phyloP scores from a whole-genome alignment of 1,140 invertebrate genomes.

The Brachionus calyciflorus region DNA sequence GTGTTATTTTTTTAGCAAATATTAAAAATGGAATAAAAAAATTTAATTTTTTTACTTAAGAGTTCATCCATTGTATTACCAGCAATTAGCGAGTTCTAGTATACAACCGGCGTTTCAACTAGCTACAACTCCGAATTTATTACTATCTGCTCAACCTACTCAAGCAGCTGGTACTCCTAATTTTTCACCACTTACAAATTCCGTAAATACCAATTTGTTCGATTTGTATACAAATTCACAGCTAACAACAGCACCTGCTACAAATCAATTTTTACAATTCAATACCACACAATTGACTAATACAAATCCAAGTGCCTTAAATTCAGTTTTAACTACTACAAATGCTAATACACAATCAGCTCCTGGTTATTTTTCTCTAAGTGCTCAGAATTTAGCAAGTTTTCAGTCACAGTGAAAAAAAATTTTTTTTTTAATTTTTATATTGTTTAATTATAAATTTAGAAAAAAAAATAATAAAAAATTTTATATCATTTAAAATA shows the following conservation, averaged over 20 bases:
- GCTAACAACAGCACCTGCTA: neutral
- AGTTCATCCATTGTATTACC: conserved; percentile 9
- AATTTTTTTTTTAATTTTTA: no score
- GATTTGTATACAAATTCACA: neutral
- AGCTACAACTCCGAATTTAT: neutral
- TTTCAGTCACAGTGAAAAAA: neutral
- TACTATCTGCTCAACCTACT: neutral
- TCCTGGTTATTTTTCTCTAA: neutral
- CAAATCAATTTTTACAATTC: conserved; percentile 15
- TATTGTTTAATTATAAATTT: no score
- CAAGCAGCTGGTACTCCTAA: neutral
- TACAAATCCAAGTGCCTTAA: neutral
- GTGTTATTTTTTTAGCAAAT: neutral
- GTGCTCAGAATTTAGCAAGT: conserved; percentile 4
- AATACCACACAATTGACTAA: neutral
- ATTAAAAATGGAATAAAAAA: neutral
- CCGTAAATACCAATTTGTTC: neutral
- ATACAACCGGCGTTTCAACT: neutral
- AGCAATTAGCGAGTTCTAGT: neutral
- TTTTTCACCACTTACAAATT: neutral
- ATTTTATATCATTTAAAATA: no score
- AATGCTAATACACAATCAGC: conserved; percentile 8
- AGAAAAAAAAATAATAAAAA: no score
- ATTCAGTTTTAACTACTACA: neutral
- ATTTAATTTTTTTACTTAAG: neutral